phyloP scores from a whole-genome alignment of 2,113 vertebrate genomes.

The Paracanthobrama guichenoti region DNA sequence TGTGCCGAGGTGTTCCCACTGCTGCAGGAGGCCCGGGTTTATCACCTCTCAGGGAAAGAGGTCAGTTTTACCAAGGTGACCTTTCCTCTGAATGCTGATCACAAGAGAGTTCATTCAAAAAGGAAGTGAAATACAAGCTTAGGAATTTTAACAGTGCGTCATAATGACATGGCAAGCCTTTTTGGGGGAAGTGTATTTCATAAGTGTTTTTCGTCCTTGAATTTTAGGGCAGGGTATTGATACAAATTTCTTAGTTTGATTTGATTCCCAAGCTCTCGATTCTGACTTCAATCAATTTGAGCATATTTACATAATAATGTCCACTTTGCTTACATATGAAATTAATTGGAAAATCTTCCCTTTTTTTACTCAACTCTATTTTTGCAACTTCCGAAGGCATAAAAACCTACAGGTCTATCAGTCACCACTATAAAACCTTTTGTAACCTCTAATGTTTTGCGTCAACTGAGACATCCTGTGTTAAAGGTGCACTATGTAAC shows the following conservation, averaged over 20 bases:
- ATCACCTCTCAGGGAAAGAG: conserved; percentile 92
- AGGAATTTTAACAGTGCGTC: background rate
- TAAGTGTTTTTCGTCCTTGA: background rate
- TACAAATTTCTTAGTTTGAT: background rate
- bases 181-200: background rate
- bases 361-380: too few relatives aligned
- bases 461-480: background rate
- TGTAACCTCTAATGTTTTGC: background rate
- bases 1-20: conserved; percentile 87
- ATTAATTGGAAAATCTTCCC: too few relatives aligned
- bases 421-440: background rate
- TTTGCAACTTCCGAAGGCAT: too few relatives aligned
- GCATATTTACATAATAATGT: background rate
- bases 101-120: background rate
- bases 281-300: too few relatives aligned
- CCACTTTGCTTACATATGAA: background rate
- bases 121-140: background rate
- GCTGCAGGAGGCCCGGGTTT: conserved; percentile 90
- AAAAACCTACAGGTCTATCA: background rate
- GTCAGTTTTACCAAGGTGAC: conserved; percentile 66
- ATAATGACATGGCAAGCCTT: background rate
- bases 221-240: background rate
- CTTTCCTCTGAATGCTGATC: background rate
- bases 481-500: too few relatives aligned
- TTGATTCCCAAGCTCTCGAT: background rate